Evolutionary conservation across 2,797 vertebrate genomes (phyloP).

Genomic region (Columba guinea): DNA sequence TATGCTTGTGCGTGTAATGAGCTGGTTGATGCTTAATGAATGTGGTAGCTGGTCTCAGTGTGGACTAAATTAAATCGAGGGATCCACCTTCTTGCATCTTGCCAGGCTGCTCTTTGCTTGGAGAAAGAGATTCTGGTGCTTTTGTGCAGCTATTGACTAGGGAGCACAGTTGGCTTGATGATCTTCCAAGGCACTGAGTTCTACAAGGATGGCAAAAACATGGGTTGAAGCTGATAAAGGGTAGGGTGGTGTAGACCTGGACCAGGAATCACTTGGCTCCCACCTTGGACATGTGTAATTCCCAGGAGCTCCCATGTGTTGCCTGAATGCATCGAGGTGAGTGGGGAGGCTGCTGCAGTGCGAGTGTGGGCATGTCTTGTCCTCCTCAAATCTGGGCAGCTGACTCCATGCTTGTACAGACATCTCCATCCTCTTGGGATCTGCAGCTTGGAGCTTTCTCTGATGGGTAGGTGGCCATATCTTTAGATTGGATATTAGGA

Average conservation of each 20-base stretch:
- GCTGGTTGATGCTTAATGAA: not conserved
- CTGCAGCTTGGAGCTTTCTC: not conserved
- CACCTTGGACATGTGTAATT: accelerated
- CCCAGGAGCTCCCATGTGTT: not conserved
- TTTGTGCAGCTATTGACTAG: not conserved
- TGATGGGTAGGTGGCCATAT: not conserved
- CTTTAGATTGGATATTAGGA: not conserved
- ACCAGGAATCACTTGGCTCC: not conserved
- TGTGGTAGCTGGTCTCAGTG: not conserved
- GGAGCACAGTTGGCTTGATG: not conserved
- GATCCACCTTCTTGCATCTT: not conserved
- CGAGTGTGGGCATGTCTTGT: not conserved
- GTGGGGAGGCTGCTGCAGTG: not conserved
- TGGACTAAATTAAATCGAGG: not conserved
- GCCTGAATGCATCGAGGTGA: accelerated
- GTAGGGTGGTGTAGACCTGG: not conserved
- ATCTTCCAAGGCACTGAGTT: not conserved
- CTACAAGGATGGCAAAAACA: not conserved
- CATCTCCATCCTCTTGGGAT: not conserved
- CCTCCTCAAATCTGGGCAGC: not conserved
- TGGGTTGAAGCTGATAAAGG: not conserved
- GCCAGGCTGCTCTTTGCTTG: not conserved
- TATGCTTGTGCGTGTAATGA: not conserved
- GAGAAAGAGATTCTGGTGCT: not conserved
- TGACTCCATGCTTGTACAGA: not conserved